Conservation (phyloP, 2,113 vertebrate genomes). For the Mirza zaza region DNA sequence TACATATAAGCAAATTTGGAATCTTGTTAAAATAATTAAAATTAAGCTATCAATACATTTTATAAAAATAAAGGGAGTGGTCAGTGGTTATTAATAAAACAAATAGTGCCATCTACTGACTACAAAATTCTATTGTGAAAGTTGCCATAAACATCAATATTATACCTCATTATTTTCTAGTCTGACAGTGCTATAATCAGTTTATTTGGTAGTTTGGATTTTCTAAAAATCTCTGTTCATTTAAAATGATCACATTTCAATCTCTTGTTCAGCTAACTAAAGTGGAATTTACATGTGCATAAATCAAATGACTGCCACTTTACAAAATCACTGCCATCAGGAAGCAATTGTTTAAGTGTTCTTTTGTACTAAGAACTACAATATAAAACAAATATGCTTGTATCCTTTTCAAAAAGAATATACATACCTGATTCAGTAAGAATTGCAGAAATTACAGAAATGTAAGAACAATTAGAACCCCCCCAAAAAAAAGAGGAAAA, state of each 20-base stretch:
- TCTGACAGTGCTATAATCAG: not conserved
- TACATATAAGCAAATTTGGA: not conserved
- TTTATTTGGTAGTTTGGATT: not conserved
- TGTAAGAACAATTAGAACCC: not conserved
- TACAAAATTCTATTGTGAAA: not conserved
- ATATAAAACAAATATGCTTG: not conserved
- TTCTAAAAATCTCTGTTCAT: not conserved
- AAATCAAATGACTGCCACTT: constrained; percentile 34
- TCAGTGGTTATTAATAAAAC: constrained; percentile 60
- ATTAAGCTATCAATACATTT: not conserved
- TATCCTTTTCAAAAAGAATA: not conserved
- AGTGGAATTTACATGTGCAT: constrained; percentile 16
- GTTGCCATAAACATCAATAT: not conserved
- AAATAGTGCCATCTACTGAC: constrained; percentile 76
- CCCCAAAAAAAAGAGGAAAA: not conserved
- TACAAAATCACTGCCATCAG: constrained; percentile 46
- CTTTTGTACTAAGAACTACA: not conserved
- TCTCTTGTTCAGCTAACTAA: not conserved
- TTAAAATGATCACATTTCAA: not conserved
- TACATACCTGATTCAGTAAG: not conserved
- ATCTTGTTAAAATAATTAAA: constrained; percentile 20
- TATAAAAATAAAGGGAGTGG: constrained; percentile 31
- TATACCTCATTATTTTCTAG: not conserved
- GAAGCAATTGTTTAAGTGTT: not conserved
- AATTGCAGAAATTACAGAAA: not conserved